Base-by-base conservation (phyloP, 1,140 invertebrate genomes). In the Caenorhabditis brenneri region DNA sequence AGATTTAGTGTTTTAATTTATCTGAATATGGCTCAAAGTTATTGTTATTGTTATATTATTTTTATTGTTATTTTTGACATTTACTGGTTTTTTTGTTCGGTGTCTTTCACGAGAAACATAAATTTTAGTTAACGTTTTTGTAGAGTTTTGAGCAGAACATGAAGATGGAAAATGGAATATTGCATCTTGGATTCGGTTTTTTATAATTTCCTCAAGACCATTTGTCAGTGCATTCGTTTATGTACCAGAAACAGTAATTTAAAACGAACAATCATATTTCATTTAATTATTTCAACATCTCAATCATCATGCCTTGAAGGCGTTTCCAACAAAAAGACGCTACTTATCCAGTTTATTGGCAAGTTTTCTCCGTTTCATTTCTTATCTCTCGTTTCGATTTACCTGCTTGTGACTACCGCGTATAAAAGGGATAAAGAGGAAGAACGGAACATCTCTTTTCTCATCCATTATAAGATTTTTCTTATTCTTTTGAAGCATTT, bases 341-440 rank as follows among this genome's bases (percentile, higher is more conserved):
- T 16, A 6, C 19, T 74, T 74, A 74, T 74, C 65, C 65, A 74
- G 65, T 74, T 74, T 36, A 42, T 22, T 74, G 33, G 33, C 65
- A 74, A 74, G 65, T 74, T 74, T 74, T 74, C 65, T 27, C 36
- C 36, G 65, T 74, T 74, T 74, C 65, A 24, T 46, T 31, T 46
- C 36, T 74, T 74, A 74, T 74, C 65, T 74, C 5, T 24, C 15
- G n/a, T 74, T 74, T 74, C 65, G 65, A 74, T 74, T 74, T 74
- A 74, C 65, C 65, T 74, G 65, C 33, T 74, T 36, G 12, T n/a
- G 27, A 1, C 19, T 19, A 15, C 36, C n/a, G n/a, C 22, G 15
- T 74, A 42, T 74, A 74, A 74, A 74, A 74, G 65, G 33, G 31
- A 36, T 4, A 33, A 22, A 22, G 36, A 39, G 22, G 19, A 12